Evolutionary conservation across 2,888 invertebrate species (phyloP), one percentile per base, ranked within the genome.

Genomic region (Amblyteles armatorius): DNA sequence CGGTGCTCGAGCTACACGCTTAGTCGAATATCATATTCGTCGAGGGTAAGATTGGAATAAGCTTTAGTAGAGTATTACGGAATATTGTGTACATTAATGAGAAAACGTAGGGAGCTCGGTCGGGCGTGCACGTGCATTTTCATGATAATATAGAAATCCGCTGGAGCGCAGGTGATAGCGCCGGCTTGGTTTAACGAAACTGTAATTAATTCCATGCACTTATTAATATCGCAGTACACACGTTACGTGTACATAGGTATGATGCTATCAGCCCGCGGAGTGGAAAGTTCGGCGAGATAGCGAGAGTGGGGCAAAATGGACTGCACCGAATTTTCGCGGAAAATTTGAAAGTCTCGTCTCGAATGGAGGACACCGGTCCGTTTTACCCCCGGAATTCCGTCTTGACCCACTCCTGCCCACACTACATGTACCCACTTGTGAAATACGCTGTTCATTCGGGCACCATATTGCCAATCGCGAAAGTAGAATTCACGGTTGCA

Each of bases 1-100:
- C 57, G 48, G 57, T 55, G 55, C 82, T 78, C 13, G 65, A 50
- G 76, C 72, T 74, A 71, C 79, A 55, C 80, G 11, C 44, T 82
- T 79, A 79, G 79, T 68, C 68, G 72, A 82, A 79, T 82, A 81
- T 44, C 74, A 77, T 71, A 74, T 79, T 63, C 57, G 29, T 19
- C 1, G 50, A 16, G 57, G 57, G 52, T 71, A 78, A 86, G 68
- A 83, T 83, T 83, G 72, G 68, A 78, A 82, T 83, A 82, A 84
- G 40, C 76, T 26, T 36, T 57, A 52, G 67, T 40, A 57, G 36
- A 55, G 52, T 36, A 36, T 55, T 22, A 55, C 29, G 55, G 50
- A 72, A 77, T 77, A 68, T 77, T 50, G 60, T 22, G 50, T 57
- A 44, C 79, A 36, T 26, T 74, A 67, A 65, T 57, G 60, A 19